Percentiles rank a stretch among this genome's conserved stretches.
Evolutionary conservation across 2,797 vertebrate genomes (phyloP).

Genomic region (Catharus ustulatus): DNA sequence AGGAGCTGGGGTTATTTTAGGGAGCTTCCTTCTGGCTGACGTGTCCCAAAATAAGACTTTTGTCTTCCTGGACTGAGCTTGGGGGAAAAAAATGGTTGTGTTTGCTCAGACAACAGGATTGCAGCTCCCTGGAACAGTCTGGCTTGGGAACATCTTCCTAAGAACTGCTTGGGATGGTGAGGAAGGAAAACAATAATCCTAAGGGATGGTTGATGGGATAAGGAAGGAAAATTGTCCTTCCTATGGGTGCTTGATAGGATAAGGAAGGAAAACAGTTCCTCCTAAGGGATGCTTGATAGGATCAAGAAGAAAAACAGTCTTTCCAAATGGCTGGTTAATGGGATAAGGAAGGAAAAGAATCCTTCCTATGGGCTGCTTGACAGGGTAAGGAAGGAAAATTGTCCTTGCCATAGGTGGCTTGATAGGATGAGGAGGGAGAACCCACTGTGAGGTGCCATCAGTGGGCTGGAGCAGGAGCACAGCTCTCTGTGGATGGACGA

Average conservation of each 20-base stretch:
- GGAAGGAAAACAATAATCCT: not conserved
- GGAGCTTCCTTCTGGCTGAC: not conserved
- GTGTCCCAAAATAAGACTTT: not conserved
- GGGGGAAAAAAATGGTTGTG: accelerated
- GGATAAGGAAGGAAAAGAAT: not conserved
- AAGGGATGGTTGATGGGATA: not conserved
- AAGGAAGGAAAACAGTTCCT: accelerated
- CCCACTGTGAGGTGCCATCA: accelerated
- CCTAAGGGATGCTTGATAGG: not conserved
- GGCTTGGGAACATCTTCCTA: not conserved
- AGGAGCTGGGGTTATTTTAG: not conserved
- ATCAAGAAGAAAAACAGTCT: accelerated
- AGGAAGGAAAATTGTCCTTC: not conserved
- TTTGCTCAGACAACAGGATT: not conserved
- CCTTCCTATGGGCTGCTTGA: not conserved
- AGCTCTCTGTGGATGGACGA: accelerated
- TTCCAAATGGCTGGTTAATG: not conserved
- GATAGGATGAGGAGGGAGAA: not conserved
- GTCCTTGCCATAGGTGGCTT: not conserved
- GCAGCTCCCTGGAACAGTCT: not conserved
- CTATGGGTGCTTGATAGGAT: no score
- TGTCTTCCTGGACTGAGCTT: not conserved
- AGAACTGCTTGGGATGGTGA: not conserved
- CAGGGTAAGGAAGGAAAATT: not conserved
- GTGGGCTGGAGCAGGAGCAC: not conserved